Base-by-base conservation (phyloP, 1,140 invertebrate genomes). In the Saccostrea echinata region DNA sequence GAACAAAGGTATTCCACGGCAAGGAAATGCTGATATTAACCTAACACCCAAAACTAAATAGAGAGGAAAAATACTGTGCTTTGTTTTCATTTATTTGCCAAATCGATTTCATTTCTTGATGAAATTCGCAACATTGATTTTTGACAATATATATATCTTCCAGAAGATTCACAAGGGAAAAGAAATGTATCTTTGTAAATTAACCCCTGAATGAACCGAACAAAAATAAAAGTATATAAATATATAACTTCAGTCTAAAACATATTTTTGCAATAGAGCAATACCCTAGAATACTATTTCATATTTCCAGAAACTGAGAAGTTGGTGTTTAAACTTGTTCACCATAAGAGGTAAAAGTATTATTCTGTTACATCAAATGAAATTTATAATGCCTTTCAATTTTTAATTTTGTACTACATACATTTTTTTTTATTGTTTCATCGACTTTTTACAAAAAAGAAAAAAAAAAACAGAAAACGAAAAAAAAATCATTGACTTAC, bases 41-140 rank as follows among this genome's bases (percentile, higher is more conserved):
- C 68, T 76, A 33, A 76, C 24, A 30, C 30, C 24, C 16, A 76
- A 16, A 30, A 76, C 27, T 30, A 76, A 76, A 76, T 30, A 76
- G 11, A 30, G 30, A 76, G 30, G 11, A 27, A 18, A 61, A 35
- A 76, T 30, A 33, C 27, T 30, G 4, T 12, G 27, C 68, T 33
- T 33, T 76, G 4, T 76, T 30, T 30, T 76, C 68, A 18, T 76
- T 76, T 30, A 16, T 30, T 76, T 76, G 24, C 27, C 68, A 76
- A 76, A 76, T 30, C 30, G 13, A 76, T 61, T 61, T 61, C 55
- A 61, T 61, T 61, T 61, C 55, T 61, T 61, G 55, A 61, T 21
- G 55, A 61, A 61, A 61, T 43, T 61, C 13, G 55, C 18, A 61
- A 61, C 18, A 61, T 61, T 61, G 18, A 61, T 61, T 61, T 61